Base-by-base conservation (phyloP, 2,888 invertebrate species). In the Phorcus lineatus region DNA sequence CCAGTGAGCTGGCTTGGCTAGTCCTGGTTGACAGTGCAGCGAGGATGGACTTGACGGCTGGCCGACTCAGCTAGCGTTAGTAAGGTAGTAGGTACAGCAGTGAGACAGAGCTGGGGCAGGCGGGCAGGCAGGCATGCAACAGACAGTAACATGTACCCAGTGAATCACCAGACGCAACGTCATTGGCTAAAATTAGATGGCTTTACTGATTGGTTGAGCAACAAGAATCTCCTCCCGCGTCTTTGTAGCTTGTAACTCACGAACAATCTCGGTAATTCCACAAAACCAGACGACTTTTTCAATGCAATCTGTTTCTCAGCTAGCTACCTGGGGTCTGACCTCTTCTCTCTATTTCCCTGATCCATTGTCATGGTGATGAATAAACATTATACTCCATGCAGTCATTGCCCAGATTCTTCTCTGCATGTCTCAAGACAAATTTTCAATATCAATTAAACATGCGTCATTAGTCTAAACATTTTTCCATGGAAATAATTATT, bases 91-190 rank as follows among this genome's bases (percentile, higher is more conserved):
- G 9, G 47, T 47, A 47, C 47, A 47, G 47, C 47, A 47, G 47
- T 47, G 47, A 47, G 47, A 47, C 1, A 47, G 47, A 62, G 62
- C 62, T 28, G 62, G 24, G 62, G 62, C 62, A 62, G 62, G 62
- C 57, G 19, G 36, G 36, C 47, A 47, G 47, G 62, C 62, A 62
- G 62, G 62, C 62, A 62, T 62, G 62, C 77, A 47, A 47, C 47
- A 77, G 77, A 77, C 77, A 77, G 54, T 36, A 77, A 40, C 77
- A 57, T 77, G 77, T 54, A 77, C 54, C 57, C 77, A 53, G 55
- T 77, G 54, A 55, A 55, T 55, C 74, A 74, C 77, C 77, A 77
- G 77, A 77, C 77, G 52, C 77, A 54, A 77, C 77, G 77, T 77
- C 77, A 77, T 77, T 55, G 57, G 22, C 77, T 77, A 77, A 55